These are phyloP conservation scores for Caenorhabditis remanei DNA, from an alignment of 1,140 invertebrate species.

Conservation along the genomic window DNA sequence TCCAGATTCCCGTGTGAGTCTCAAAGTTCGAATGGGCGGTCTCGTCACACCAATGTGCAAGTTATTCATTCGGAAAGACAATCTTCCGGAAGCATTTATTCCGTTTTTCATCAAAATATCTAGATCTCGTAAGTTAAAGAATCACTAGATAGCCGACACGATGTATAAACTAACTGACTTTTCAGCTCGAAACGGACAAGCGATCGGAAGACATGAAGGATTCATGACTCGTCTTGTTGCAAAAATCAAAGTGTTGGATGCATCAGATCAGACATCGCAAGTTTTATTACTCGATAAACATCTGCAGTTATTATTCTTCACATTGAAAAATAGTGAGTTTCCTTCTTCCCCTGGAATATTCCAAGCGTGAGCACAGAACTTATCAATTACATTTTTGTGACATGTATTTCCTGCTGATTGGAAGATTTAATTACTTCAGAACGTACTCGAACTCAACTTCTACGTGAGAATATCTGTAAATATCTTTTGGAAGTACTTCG, in stretches of 20 bases:
- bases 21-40: slow-evolving; percentile 70
- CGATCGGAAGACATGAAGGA: slow-evolving; percentile 60
- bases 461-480: slow-evolving; percentile 40
- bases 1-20: slow-evolving; percentile 67
- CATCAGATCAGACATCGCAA: slow-evolving; percentile 25
- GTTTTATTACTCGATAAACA: slow-evolving; percentile 60
- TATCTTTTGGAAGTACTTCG: slow-evolving; percentile 25
- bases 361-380: too few relatives aligned
- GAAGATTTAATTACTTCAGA: slow-evolving; percentile 5
- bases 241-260: slow-evolving; percentile 1
- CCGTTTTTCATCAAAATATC: slow-evolving; percentile 59
- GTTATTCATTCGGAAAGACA: slow-evolving; percentile 64
- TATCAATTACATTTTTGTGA: too few relatives aligned
- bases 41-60: slow-evolving; percentile 63
- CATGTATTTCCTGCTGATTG: too few relatives aligned
- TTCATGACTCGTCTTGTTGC: slow-evolving; percentile 11
- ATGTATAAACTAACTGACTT: not conserved
- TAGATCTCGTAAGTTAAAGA: slow-evolving; percentile 67
- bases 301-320: slow-evolving; percentile 70
- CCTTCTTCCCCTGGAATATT: not conserved
- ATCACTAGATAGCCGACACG: not conserved
- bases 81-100: slow-evolving; percentile 5
- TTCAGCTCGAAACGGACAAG: slow-evolving; percentile 53
- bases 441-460: slow-evolving; percentile 19
- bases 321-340: slow-evolving; percentile 71